phyloP scores from a whole-genome alignment of 1,140 invertebrate species.

The Drosophila repleta region DNA sequence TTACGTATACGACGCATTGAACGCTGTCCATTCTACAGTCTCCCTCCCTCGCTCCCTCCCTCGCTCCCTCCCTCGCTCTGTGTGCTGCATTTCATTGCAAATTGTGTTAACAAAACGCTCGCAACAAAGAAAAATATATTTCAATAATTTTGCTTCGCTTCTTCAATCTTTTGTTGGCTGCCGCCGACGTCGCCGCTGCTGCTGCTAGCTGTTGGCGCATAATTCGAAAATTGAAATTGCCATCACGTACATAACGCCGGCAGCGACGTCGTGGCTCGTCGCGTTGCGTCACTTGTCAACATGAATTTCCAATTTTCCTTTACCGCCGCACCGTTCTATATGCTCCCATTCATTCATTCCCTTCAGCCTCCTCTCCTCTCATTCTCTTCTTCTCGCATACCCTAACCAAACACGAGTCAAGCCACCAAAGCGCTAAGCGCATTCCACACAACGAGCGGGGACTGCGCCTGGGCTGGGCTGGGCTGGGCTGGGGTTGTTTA shows the following conservation, averaged over 20 bases:
- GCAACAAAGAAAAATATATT: conserved; percentile 56
- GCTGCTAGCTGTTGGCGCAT: conserved; percentile 24
- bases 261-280: conserved; percentile 39
- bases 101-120: conserved; percentile 29
- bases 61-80: too few relatives aligned
- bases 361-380: background rate
- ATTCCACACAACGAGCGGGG: background rate
- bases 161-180: conserved; percentile 6
- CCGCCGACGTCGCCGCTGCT: conserved; percentile 5
- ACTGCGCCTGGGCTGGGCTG: background rate
- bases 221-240: conserved; percentile 76
- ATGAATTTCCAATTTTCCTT: conserved; percentile 76
- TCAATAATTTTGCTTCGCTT: conserved; percentile 52
- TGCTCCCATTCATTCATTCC: conserved; percentile 25
- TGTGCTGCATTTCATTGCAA: conserved; percentile 25
- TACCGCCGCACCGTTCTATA: conserved; percentile 29
- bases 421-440: background rate
- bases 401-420: background rate
- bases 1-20: conserved; percentile 50
- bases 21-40: background rate
- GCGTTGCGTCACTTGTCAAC: conserved; percentile 68
- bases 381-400: background rate
- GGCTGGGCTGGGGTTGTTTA: too few relatives aligned
- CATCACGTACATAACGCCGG: conserved; percentile 66
- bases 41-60: too few relatives aligned